Base-by-base conservation (phyloP, 2,888 invertebrate genomes). In the Callosobruchus maculatus region DNA sequence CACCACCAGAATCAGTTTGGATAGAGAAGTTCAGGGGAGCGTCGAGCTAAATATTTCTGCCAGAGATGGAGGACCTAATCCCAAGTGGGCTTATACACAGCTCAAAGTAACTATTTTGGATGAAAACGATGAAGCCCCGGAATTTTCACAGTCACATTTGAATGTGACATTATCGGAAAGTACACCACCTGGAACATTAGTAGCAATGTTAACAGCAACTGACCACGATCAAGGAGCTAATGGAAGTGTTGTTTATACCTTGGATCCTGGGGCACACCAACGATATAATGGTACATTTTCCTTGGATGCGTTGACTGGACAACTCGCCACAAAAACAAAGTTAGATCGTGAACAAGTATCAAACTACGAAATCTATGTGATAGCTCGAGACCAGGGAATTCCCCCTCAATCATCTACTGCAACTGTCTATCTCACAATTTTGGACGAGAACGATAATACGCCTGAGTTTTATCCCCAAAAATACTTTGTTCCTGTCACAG, bases 181-280 rank as follows among this genome's bases (percentile, higher is more conserved):
- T 85, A 92, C 93, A 9, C 93, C 94, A 72, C 92, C 94, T 0
- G 91, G 92, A 77, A 94, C 95, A 78, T 89, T 95, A 80, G 93
- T 97, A 22, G 92, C 96, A 0, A 94, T 94, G 87, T 87, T 97
- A 72, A 93, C 94, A 26, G 97, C 97, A 21, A 91, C 94, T 7
- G 97, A 97, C 88, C 94, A 95, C 86, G 97, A 97, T 88, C 96
- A 96, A 87, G 97, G 97, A 49, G 95, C 96, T 5, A 97, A 97
- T 87, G 97, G 97, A 49, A 96, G 95, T 82, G 94, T 97, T 22
- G 93, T 95, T 20, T 97, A 96, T 85, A 91, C 91, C 79, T 88
- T 97, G 74, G 93, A 95, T 82, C 90, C 94, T 1, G 92, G 92
- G 79, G 94, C 95, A 20, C 91, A 93, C 78, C 91, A 93, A 81